phyloP scores from a whole-genome alignment of 2,888 invertebrate genomes.

The Lasioglossum morio region DNA sequence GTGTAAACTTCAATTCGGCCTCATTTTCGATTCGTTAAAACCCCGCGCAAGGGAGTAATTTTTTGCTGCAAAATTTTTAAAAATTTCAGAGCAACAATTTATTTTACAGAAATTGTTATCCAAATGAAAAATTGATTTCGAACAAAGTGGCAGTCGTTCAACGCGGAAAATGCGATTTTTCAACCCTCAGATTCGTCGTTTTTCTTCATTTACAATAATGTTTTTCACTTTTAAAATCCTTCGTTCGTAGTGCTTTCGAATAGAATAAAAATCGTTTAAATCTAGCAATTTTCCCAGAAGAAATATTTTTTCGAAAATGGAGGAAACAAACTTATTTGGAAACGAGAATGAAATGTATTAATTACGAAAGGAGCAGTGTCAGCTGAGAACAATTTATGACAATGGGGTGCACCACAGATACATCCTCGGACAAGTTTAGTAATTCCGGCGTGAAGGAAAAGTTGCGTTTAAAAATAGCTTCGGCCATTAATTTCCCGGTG shows the following conservation, averaged over 20 bases:
- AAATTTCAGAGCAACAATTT: background rate
- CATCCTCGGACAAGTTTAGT: background rate
- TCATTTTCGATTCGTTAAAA: background rate
- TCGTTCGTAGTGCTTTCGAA: too few species aligned
- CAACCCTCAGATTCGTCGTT: too few species aligned
- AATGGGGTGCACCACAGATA: background rate
- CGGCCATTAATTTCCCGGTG: background rate
- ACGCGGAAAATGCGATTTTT: too few species aligned
- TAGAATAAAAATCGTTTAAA: background rate
- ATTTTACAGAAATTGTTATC: too few species aligned
- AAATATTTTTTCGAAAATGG: background rate
- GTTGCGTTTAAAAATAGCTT: background rate
- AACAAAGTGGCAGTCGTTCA: too few species aligned
- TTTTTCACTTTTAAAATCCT: too few species aligned
- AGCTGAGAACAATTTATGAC: background rate
- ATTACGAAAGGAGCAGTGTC: background rate
- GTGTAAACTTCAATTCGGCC: background rate
- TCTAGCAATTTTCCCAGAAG: background rate
- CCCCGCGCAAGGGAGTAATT: too few species aligned
- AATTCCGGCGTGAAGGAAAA: background rate
- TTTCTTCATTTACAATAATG: too few species aligned
- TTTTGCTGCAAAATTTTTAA: background rate
- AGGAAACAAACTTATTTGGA: background rate
- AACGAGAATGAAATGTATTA: background rate
- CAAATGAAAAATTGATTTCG: background rate